These are phyloP conservation scores for Dione juno DNA, from an alignment of 2,888 invertebrate genomes.

Conservation along the genomic window DNA sequence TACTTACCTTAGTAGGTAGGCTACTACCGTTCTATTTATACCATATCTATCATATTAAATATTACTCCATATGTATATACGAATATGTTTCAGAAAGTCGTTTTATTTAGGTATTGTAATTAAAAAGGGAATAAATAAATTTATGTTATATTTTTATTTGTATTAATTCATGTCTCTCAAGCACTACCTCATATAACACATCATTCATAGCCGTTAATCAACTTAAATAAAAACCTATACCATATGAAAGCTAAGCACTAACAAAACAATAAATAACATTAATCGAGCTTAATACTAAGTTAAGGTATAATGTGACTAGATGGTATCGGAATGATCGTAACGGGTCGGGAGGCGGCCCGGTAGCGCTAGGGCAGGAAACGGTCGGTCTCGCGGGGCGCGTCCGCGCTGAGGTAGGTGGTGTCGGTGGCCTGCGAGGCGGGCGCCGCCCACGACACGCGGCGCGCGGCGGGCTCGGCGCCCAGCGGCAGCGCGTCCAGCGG, in stretches of 20 bases:
- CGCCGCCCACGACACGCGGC: slow-evolving; percentile 68
- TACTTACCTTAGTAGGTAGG: too few species aligned
- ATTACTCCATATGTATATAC: too few species aligned
- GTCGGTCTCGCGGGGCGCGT: slow-evolving; percentile 57
- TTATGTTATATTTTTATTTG: background rate
- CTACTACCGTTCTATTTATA: too few species aligned
- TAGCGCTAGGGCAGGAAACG: slow-evolving; percentile 53
- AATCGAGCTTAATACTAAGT: slow-evolving; percentile 4
- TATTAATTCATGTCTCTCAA: background rate
- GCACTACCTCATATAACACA: background rate
- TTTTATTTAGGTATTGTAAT: background rate
- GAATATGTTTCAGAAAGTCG: too few species aligned
- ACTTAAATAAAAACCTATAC: slow-evolving; percentile 7
- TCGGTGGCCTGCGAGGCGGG: slow-evolving; percentile 64
- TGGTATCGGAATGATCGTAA: slow-evolving; percentile 49
- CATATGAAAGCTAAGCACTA: slow-evolving; percentile 5
- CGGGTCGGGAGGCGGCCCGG: too few species aligned
- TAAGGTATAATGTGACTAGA: slow-evolving; percentile 49
- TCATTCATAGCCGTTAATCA: background rate
- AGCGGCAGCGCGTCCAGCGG: slow-evolving; percentile 88
- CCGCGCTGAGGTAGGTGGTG: slow-evolving; percentile 70
- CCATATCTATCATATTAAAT: too few species aligned
- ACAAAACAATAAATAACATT: slow-evolving; percentile 15
- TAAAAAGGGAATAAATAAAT: background rate
- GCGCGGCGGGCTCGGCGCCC: slow-evolving; percentile 51